Evolutionary conservation across 1,140 invertebrate genomes (phyloP).

Genomic region (Portunus trituberculatus): DNA sequence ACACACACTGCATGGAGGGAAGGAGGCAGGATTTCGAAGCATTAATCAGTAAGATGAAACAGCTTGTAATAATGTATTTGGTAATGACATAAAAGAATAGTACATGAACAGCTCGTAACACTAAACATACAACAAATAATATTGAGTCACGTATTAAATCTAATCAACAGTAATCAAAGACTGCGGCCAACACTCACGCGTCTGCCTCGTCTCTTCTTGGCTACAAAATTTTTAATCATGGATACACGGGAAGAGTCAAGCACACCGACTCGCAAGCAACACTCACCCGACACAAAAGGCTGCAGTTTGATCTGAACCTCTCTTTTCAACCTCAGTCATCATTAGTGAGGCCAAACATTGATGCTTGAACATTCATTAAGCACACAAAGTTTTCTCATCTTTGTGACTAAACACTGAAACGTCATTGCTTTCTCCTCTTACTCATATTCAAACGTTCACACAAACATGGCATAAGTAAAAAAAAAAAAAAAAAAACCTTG

Average conservation of each 20-base stretch:
- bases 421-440: not conserved
- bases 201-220: not conserved
- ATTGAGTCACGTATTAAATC: not conserved
- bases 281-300: not conserved
- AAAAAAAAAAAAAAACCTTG: no score
- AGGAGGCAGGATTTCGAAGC: not conserved
- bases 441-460: not conserved
- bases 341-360: not conserved
- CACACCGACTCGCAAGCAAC: not conserved
- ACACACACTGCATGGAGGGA: no score
- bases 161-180: not conserved
- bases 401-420: not conserved
- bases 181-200: not conserved
- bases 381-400: not conserved
- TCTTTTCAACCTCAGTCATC: not conserved
- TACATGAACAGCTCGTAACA: not conserved
- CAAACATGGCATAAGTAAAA: no score
- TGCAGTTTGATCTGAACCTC: not conserved
- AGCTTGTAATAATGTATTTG: constrained; percentile 8
- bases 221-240: not conserved
- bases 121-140: not conserved
- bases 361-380: not conserved
- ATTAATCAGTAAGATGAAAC: not conserved
- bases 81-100: not conserved
- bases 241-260: not conserved